A percentile compares a stretch with the other conserved stretches of the same genome.
These are phyloP conservation scores for Lissocephala sabroskyi DNA, from an alignment of 2,888 invertebrate species.

Conservation along the genomic window DNA sequence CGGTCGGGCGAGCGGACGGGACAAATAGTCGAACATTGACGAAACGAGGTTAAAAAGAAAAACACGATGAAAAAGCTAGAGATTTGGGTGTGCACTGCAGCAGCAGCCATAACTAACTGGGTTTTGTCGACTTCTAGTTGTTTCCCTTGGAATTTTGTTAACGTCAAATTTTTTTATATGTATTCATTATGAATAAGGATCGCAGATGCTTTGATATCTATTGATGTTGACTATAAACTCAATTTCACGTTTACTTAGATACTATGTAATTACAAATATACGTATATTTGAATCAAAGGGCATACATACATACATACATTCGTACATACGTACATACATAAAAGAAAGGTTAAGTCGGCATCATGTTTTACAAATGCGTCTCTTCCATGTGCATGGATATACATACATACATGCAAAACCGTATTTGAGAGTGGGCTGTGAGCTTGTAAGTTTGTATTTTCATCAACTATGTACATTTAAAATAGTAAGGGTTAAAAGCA, in stretches of 20 bases:
- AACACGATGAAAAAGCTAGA: constrained; percentile 60
- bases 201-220: neutral
- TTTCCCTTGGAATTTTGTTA: neutral
- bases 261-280: no score
- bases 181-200: no score
- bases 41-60: constrained; percentile 64
- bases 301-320: constrained; percentile 30
- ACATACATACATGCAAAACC: no score
- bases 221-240: neutral
- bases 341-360: no score
- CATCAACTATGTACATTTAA: no score
- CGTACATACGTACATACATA: neutral
- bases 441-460: no score
- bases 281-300: constrained; percentile 41
- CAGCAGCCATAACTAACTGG: constrained; percentile 25
- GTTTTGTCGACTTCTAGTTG: constrained; percentile 17
- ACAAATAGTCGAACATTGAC: constrained; percentile 48
- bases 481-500: no score
- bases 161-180: constrained; percentile 3
- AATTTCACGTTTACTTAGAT: no score
- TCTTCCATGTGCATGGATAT: no score
- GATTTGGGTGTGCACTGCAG: constrained; percentile 45
- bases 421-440: no score
- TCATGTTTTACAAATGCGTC: no score
- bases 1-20: constrained; percentile 35